These are phyloP conservation scores for Chromobotia macracanthus DNA, from an alignment of 2,797 vertebrate species.

Conservation along the genomic window DNA sequence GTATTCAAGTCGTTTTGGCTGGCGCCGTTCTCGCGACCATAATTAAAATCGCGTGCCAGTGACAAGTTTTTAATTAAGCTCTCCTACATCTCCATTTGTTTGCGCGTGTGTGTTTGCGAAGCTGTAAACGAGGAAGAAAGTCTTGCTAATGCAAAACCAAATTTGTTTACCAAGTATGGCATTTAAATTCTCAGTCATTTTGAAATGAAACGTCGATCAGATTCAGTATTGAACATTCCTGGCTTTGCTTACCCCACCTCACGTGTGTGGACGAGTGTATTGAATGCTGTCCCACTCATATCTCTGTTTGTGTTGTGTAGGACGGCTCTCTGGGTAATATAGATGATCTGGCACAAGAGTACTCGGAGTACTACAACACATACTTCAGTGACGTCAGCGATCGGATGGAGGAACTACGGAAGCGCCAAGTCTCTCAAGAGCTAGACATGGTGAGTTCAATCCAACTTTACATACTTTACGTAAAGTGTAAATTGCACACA, in stretches of 20 bases:
- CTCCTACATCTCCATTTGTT: background rate
- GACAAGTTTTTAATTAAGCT: slow-evolving; percentile 26
- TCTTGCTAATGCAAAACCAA: background rate
- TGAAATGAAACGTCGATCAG: background rate
- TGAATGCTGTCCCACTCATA: slow-evolving; percentile 25
- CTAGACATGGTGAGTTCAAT: slow-evolving; percentile 84
- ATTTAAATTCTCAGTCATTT: too few relatives aligned
- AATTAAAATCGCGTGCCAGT: slow-evolving; percentile 33
- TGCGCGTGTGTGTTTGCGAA: slow-evolving; percentile 30
- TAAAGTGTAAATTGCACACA: background rate
- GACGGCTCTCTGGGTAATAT: slow-evolving; percentile 98
- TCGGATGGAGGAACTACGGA: slow-evolving; percentile 95
- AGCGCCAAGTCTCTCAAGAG: slow-evolving; percentile 90
- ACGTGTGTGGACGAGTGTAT: background rate
- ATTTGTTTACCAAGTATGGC: slow-evolving; percentile 4
- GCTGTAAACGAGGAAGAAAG: background rate
- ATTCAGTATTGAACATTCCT: background rate
- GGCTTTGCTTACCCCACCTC: background rate
- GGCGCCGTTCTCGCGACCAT: background rate
- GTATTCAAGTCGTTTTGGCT: slow-evolving; percentile 5
- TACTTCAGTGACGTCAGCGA: slow-evolving; percentile 94
- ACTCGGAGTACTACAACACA: slow-evolving; percentile 98
- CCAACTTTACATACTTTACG: background rate
- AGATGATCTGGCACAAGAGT: slow-evolving; percentile 96
- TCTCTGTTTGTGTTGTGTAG: slow-evolving; percentile 66